Base-by-base conservation (phyloP, 2,113 vertebrate species). In the Cephalophus harveyi region DNA sequence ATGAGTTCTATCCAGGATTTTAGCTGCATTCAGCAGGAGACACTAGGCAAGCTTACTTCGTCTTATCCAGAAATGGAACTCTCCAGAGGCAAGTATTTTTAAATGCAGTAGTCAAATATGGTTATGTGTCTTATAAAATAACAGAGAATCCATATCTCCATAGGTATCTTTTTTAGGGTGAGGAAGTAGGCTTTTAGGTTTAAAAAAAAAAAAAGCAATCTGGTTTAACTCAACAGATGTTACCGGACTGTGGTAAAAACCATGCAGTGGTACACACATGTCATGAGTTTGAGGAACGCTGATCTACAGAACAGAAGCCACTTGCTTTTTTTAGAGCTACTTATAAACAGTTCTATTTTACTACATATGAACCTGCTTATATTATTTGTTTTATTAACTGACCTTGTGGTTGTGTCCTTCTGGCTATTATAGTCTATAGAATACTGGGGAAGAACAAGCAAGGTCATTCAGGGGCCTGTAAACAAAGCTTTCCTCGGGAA, bases 51-150 rank as follows among this genome's bases (percentile, higher is more conserved):
- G 43, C 30, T 88, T 88, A 48, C 7, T 46, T 30, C 3, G 3
- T 55, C 84, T 81, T 40, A 50, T 6, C 6, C 40, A 86, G 10
- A 78, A 95, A 46, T 82, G 15, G n/a, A 83, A 48, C 40, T 67
- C 46, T 71, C 40, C n/a, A 83, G 50, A 55, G 52, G 27, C 6
- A 92, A 94, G 33, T 71, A 46, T 57, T 64, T 96, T 85, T 79
- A 28, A 91, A 84, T 52, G 36, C 19, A 62, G 54, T 25, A 67
- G 46, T 30, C n/a, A 67, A n/a, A 82, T 71, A 85, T 46, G 57
- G 57, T 89, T 59, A 90, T 78, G 50, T 89, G 50, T 36, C 52
- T 81, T 90, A 92, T 92, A 81, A 71, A 96, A 40, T 46, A 96
- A 85, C 2, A 86, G 54, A 87, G 89, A 94, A 92, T 71, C 30